Base-by-base conservation (phyloP, 2,888 invertebrate genomes). In the Machimus rusticus region DNA sequence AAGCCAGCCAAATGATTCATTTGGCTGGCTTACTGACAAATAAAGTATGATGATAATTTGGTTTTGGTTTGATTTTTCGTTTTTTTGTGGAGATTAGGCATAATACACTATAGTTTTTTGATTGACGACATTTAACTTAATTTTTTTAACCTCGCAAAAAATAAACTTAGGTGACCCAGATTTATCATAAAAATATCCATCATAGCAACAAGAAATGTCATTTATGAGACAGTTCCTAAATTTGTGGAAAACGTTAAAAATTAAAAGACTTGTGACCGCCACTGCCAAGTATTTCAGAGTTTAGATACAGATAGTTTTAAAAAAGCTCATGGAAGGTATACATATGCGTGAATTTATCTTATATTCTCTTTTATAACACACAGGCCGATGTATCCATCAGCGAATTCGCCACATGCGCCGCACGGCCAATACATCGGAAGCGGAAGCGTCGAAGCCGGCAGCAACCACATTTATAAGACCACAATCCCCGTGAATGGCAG, bases 401-500 rank as follows among this genome's bases (percentile, higher is more conserved):
- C 86, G 74, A 87, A 86, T 85, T 85, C 82, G 37, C 39, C 88
- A 86, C 88, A 87, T 87, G 85, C 87, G 76, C 88, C 87, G 4
- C 77, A 82, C 66, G 87, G 87, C 6, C 87, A 88, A 81, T 87
- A 88, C 43, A 79, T 31, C 16, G 74, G 74, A 28, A 39, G 43
- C 31, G 78, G 78, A 55, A 66, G 39, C 19, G 9, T 23, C 5
- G 86, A 76, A 5, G 14, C 90, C 39, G 88, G 89, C 23, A 88
- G 89, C 87, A 86, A 89, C 82, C 89, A 91, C 89, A 90, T 90
- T 86, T 91, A 90, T 88, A 92, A 92, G 90, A 91, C 92, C 88
- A 92, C 92, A 78, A 92, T 92, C 90, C 92, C 92, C 89, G 91
- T 92, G 84, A 91, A 91, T 87, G 90, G 89, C 84, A 37, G 39